These are phyloP conservation scores for Enteromius thamalakanensis DNA, from an alignment of 2,797 vertebrate genomes.

Conservation along the genomic window DNA sequence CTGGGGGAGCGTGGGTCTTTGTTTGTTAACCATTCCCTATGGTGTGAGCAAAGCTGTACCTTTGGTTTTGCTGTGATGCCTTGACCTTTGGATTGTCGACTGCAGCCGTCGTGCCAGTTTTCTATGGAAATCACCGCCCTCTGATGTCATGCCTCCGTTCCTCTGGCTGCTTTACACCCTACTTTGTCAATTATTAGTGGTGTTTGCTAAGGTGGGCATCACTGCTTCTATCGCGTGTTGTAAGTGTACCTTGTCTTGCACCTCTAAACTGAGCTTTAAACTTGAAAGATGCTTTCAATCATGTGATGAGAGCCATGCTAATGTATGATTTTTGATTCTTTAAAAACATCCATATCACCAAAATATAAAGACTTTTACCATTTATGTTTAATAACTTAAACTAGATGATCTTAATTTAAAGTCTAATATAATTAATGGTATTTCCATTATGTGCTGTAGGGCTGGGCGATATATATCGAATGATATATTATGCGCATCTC, in stretches of 20 bases:
- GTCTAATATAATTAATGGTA: too few species aligned
- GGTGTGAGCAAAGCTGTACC: conserved; percentile 3
- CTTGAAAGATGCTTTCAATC: not conserved
- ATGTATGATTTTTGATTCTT: not conserved
- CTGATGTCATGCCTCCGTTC: conserved; percentile 26
- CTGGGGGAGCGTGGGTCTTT: conserved; percentile 22
- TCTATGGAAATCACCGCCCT: conserved; percentile 11
- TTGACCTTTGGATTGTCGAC: conserved; percentile 33
- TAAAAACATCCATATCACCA: not conserved
- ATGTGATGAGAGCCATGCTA: not conserved
- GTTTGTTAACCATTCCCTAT: conserved; percentile 35
- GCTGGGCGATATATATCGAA: too few species aligned
- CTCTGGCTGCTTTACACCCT: conserved; percentile 9
- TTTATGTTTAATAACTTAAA: not conserved
- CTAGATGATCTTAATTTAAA: not conserved
- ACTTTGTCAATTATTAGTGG: conserved; percentile 20
- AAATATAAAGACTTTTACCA: not conserved
- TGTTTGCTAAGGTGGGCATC: not conserved
- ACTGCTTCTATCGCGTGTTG: not conserved
- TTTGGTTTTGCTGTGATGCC: conserved; percentile 16
- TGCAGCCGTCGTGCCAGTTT: conserved; percentile 16
- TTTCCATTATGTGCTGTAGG: too few species aligned
- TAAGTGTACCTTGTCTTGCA: not conserved
- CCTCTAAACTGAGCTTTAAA: not conserved
- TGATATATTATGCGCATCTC: too few species aligned